Percentiles rank a stretch among this genome's conserved stretches.
Evolutionary conservation across 2,113 vertebrate genomes (phyloP).

Genomic region (Megaleporinus macrocephalus): DNA sequence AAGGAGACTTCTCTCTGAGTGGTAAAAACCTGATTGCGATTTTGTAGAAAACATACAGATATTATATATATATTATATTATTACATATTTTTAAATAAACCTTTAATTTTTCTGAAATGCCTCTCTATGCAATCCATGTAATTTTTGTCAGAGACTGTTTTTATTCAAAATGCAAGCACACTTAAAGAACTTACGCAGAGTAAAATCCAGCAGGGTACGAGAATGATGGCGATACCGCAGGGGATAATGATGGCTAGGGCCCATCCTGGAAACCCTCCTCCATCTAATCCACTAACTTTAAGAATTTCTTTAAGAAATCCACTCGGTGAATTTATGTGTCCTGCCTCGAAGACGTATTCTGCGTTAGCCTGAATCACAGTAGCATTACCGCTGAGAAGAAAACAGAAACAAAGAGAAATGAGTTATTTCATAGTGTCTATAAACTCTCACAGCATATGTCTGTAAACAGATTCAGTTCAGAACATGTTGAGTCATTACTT

Average conservation of each 20-base stretch:
- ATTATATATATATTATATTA: too few species aligned
- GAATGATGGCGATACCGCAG: background rate
- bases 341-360: conserved; percentile 23
- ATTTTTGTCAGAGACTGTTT: background rate
- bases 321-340: conserved; percentile 19
- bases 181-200: conserved; percentile 18
- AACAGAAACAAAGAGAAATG: background rate
- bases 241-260: background rate
- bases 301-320: conserved; percentile 27
- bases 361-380: conserved; percentile 8
- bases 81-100: background rate
- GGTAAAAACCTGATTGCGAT: too few species aligned
- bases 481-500: background rate
- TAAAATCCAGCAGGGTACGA: conserved; percentile 15
- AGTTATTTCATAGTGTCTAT: background rate
- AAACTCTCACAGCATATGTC: background rate
- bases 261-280: background rate
- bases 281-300: conserved; percentile 1
- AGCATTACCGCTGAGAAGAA: conserved; percentile 17
- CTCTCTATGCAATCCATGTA: too few species aligned
- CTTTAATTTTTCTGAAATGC: too few species aligned
- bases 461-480: background rate
- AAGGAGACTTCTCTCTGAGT: too few species aligned
- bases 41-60: too few species aligned
- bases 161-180: background rate